Base-by-base conservation (phyloP, 2,888 invertebrate genomes). In the Aleiodes testaceus region DNA sequence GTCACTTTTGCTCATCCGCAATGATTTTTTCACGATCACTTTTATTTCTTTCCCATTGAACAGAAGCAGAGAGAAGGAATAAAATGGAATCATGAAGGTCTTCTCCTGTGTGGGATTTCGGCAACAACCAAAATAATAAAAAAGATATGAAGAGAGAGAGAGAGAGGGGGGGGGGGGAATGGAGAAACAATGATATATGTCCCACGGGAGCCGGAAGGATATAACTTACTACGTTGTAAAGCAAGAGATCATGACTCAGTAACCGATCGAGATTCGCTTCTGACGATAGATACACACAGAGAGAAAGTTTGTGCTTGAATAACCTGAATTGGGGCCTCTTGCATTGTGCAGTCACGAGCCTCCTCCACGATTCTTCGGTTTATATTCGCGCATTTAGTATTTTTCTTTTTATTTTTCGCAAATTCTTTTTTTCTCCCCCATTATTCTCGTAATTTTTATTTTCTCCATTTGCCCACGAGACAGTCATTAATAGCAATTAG, bases 401-500 rank as follows among this genome's bases (percentile, higher is more conserved):
- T 63, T 44, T 45, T 12, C 6, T 16, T 30, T 55, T 47, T 55
- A 44, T 36, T 49, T 20, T 9, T 9, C 7, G 1, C n/a, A n/a
- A n/a, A n/a, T n/a, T n/a, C 0, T 47, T 42, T 12, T n/a, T 18
- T 7, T 22, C 11, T 20, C 1, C 12, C 20, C 4, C 7, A 26
- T 26, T 61, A 18, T 16, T 42, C 42, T 18, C 5, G 1, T 61
- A n/a, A 16, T 50, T 49, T 65, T 14, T 22, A 9, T 22, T 63
- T 1, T 7, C 22, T 67, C 18, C n/a, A 73, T 71, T 65, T 66
- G 64, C 49, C 47, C 49, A 52, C 20, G 7, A 59, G 72, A 65
- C 72, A 67, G 72, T 79, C 81, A 84, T 84, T 84, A 84, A 79
- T 81, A 79, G 84, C 83, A 84, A 84, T 84, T 84, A 84, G 82